Conservation (phyloP, 2,797 vertebrate species). For the Artibeus jamaicensis region DNA sequence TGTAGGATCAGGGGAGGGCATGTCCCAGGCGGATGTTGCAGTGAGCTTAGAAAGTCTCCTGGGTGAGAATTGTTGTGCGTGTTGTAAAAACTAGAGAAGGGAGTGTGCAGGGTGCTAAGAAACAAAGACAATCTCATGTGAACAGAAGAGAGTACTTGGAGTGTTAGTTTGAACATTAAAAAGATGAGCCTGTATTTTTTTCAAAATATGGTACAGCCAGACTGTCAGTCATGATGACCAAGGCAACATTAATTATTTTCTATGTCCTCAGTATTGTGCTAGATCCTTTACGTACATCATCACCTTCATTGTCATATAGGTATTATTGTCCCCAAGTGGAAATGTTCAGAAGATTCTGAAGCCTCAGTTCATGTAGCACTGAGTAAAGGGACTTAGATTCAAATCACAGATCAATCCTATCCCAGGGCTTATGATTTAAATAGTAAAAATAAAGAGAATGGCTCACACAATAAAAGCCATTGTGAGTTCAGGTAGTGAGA, state of each 20-base stretch:
- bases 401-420: neutral
- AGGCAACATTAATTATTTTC: neutral
- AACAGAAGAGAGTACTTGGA: neutral
- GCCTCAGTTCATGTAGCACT: neutral
- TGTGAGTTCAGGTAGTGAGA: neutral
- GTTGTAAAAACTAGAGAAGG: neutral
- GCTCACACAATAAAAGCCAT: neutral
- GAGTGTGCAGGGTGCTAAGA: neutral
- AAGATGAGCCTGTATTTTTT: neutral
- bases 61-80: neutral
- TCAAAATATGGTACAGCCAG: neutral
- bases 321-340: neutral
- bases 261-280: neutral
- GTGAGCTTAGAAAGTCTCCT: neutral
- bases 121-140: neutral
- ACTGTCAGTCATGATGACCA: neutral
- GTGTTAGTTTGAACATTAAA: neutral
- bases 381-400: neutral
- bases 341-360: neutral
- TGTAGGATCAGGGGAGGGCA: neutral
- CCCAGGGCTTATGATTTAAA: neutral
- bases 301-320: neutral
- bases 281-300: neutral
- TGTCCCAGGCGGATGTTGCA: neutral
- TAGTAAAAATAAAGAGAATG: neutral